Evolutionary conservation across 2,797 vertebrate species (phyloP).

Genomic region (Neopelma chrysocephalum): DNA sequence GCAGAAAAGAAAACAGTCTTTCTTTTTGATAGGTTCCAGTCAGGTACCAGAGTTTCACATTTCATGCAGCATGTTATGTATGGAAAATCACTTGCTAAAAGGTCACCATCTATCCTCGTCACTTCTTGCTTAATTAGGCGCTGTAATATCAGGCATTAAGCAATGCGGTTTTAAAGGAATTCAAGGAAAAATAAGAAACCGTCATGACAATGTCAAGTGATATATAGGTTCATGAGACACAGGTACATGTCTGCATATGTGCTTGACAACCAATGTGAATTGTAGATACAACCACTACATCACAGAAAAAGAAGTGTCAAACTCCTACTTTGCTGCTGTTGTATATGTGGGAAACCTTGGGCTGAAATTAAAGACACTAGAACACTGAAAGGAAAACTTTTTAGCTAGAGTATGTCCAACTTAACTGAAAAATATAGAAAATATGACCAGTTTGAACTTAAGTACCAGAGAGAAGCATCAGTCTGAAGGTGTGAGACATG

Average conservation of each 20-base stretch:
- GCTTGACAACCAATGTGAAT: not conserved
- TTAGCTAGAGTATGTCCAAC: not conserved
- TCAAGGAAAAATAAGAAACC: not conserved
- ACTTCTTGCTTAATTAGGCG: conserved; percentile 24
- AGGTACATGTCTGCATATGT: rapidly evolving
- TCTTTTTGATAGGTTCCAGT: conserved; percentile 1
- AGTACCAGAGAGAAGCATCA: not conserved
- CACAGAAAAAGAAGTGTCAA: not conserved
- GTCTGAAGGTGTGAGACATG: not conserved
- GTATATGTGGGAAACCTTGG: not conserved
- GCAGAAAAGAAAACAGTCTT: not conserved
- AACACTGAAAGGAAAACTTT: not conserved
- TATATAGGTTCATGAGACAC: not conserved
- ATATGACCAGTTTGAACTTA: not conserved
- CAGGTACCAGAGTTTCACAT: not conserved
- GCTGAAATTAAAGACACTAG: not conserved
- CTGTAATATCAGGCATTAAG: not conserved
- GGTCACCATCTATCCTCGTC: not conserved
- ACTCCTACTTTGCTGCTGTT: not conserved
- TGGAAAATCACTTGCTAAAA: conserved; percentile 37
- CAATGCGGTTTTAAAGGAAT: not conserved
- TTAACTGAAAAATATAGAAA: not conserved
- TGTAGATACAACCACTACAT: not conserved
- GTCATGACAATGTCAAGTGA: not conserved
- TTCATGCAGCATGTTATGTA: not conserved